phyloP scores from a whole-genome alignment of 1,140 invertebrate species.

The Episyrphus balteatus region DNA sequence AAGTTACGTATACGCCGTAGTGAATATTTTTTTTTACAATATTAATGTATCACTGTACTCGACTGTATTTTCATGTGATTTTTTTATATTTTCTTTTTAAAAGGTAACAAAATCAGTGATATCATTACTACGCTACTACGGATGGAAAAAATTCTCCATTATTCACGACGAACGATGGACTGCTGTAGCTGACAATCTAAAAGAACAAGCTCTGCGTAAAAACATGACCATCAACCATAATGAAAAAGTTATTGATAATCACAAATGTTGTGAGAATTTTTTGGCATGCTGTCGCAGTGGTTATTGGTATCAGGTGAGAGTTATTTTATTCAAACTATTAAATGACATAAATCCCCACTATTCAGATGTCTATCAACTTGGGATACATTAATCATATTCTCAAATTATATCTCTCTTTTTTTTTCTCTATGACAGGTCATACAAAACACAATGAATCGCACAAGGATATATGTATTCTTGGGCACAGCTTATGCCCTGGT shows the following conservation, averaged over 20 bases:
- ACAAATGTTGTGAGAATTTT: slow-evolving; percentile 63
- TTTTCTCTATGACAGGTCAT: slow-evolving; percentile 44
- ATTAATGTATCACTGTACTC: too few relatives aligned
- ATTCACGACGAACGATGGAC: slow-evolving; percentile 73
- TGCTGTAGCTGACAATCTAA: slow-evolving; percentile 64
- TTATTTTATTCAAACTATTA: too few relatives aligned
- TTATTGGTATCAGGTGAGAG: slow-evolving; percentile 59
- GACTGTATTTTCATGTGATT: slow-evolving; percentile 1
- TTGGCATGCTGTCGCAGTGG: slow-evolving; percentile 58
- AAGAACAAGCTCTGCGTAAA: slow-evolving; percentile 54
- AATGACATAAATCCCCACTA: too few relatives aligned
- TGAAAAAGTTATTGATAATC: slow-evolving; percentile 51
- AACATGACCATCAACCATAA: slow-evolving; percentile 76
- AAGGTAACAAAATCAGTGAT: slow-evolving; percentile 89
- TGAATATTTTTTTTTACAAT: too few relatives aligned
- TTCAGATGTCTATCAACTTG: too few relatives aligned
- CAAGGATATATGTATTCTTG: slow-evolving; percentile 88
- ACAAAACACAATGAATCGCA: slow-evolving; percentile 76
- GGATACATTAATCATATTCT: not conserved
- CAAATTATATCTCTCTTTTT: not conserved
- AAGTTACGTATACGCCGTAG: too few relatives aligned
- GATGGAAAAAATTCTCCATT: slow-evolving; percentile 90
- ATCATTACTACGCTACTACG: slow-evolving; percentile 75
- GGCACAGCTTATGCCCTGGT: slow-evolving; percentile 68
- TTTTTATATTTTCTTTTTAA: slow-evolving; percentile 19